phyloP scores from a whole-genome alignment of 1,140 invertebrate species.

The Amphibalanus amphitrite region DNA sequence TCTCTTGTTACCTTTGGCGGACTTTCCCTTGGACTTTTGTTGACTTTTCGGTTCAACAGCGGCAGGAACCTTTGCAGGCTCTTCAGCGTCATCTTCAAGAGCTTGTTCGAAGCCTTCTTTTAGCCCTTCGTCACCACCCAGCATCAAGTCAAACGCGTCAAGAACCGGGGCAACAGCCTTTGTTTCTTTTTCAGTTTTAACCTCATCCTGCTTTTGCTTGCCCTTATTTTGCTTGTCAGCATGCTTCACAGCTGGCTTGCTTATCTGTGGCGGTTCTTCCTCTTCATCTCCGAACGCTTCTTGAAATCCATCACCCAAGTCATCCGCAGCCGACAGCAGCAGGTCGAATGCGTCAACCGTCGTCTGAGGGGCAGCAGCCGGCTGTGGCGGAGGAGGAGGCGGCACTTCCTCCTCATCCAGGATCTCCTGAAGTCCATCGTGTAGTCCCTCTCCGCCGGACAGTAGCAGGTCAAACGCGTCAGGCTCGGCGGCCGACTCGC shows the following conservation, averaged over 20 bases:
- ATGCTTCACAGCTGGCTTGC: not conserved
- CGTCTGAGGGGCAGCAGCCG: too few species aligned
- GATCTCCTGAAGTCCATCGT: not conserved
- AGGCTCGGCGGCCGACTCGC: not conserved
- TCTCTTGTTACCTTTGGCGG: not conserved
- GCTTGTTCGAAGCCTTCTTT: not conserved
- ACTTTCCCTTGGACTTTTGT: not conserved
- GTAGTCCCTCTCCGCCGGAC: not conserved
- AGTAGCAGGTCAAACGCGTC: not conserved
- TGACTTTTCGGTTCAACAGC: not conserved
- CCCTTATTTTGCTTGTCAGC: too few species aligned
- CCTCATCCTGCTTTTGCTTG: too few species aligned
- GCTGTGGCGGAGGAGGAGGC: too few species aligned
- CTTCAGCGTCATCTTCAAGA: not conserved
- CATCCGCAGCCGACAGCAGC: not conserved
- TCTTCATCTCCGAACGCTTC: not conserved
- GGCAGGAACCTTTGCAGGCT: not conserved
- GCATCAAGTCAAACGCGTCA: not conserved
- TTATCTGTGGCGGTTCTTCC: not conserved
- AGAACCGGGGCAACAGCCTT: not conserved
- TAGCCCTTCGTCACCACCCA: not conserved
- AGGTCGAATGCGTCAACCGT: not conserved
- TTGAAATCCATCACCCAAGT: not conserved
- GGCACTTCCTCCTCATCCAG: not conserved
- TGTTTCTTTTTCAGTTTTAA: not conserved